Conservation (phyloP, 2,888 invertebrate genomes). For the Scelioninae gen. 1 region DNA sequence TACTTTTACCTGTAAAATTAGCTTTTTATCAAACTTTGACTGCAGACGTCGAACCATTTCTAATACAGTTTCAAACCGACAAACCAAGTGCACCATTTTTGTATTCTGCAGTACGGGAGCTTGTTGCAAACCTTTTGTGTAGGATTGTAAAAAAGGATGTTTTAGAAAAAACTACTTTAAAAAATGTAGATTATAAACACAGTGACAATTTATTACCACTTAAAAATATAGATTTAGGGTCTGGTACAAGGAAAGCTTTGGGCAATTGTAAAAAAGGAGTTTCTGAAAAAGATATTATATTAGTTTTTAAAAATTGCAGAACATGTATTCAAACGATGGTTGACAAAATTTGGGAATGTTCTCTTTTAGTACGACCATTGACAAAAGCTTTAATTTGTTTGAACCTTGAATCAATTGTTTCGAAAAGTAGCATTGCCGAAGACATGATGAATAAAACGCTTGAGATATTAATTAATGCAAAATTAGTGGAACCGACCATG, state of each 20-base stretch:
- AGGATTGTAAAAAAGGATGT: conserved; percentile 11
- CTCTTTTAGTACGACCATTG: conserved; percentile 21
- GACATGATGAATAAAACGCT: conserved; percentile 10
- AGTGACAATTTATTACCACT: conserved; percentile 2
- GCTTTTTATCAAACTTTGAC: conserved; percentile 1
- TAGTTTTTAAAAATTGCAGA: conserved; percentile 20
- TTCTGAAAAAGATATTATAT: conserved; percentile 23
- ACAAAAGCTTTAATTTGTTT: conserved; percentile 29
- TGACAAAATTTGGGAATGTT: conserved; percentile 29
- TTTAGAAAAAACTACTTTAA: conserved; percentile 1
- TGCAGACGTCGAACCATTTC: conserved; percentile 9
- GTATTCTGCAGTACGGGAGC: background rate
- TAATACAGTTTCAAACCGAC: conserved; percentile 4
- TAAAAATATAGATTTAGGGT: background rate
- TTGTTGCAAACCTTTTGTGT: background rate
- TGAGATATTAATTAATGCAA: conserved; percentile 7
- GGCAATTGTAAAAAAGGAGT: conserved; percentile 30
- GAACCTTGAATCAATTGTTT: conserved; percentile 15
- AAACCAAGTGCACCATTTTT: conserved; percentile 5
- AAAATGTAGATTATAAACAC: conserved; percentile 2
- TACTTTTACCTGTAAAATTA: conserved; percentile 15
- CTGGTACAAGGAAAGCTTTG: background rate
- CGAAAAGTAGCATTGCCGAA: conserved; percentile 13
- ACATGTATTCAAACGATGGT: conserved; percentile 19
- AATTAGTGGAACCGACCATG: background rate